Base-by-base conservation (phyloP, 2,113 vertebrate genomes). In the Rhinopithecus roxellana region DNA sequence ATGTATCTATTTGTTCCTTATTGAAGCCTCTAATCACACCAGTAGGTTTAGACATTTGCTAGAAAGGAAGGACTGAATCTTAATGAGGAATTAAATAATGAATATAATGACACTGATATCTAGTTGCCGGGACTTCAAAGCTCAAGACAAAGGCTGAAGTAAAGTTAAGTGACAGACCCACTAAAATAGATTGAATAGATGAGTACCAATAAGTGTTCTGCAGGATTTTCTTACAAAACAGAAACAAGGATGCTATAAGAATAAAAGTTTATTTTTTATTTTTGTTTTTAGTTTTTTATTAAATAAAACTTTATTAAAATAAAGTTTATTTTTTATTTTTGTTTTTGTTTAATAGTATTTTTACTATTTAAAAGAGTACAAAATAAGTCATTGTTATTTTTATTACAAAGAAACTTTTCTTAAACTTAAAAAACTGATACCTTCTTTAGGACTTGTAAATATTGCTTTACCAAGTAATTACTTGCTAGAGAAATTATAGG, bases 61-160 rank as follows among this genome's bases (percentile, higher is more conserved):
- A 14, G 55, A 92, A 90, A 95, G 38, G 12, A 79, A 86, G n/a
- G 14, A 69, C 2, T 52, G 55, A 52, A 89, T 75, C 38, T 79
- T 87, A 95, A 93, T 67, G 43, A 94, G 20, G 1, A 18, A 81
- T 25, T 77, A 77, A 93, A 85, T 82, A 81, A 93, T 90, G 74
- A 92, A 57, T 61, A 9, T 25, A 14, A 88, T 55, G 48, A 30
- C 38, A 80, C 13, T 81, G 40, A 35, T 43, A 61, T 50, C 18
- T 61, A 27, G 23, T 69, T 94, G 35, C 40, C 78, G 86, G 69
- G 11, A 77, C 40, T 88, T 94, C 69, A 93, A 97, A 89, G 35
- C 25, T 94, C 30, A 48, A 50, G 32, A 69, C n/a, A 89, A 61
- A 93, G n/a, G 35, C 18, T 67, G 70, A 77, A 92, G 61, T 92